These are phyloP conservation scores for Noctuana brunneofusca DNA, from an alignment of 2,888 invertebrate genomes.

Conservation along the genomic window DNA sequence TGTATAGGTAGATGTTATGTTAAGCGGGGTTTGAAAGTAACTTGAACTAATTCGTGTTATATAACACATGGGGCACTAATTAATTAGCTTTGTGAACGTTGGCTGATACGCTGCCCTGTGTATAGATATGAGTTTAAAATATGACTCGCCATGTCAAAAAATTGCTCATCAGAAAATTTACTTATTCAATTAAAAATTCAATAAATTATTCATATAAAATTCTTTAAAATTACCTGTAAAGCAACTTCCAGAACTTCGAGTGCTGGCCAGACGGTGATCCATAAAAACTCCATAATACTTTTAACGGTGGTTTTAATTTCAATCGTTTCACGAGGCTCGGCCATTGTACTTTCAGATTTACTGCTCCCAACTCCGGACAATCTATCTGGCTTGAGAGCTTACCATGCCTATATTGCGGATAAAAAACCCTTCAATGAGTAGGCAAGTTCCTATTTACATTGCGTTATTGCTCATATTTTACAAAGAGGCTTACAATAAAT, in stretches of 20 bases:
- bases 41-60: too few relatives aligned
- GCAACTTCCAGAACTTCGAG: conserved; percentile 4
- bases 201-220: neutral
- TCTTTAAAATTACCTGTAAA: conserved; percentile 1
- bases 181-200: neutral
- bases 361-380: conserved; percentile 6
- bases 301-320: conserved; percentile 9
- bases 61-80: too few relatives aligned
- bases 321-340: neutral
- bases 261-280: neutral
- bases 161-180: neutral
- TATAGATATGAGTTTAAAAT: too few relatives aligned
- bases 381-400: conserved; percentile 9
- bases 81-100: too few relatives aligned
- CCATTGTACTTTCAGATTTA: conserved; percentile 11
- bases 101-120: too few relatives aligned
- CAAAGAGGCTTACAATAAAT: neutral
- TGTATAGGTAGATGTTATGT: too few relatives aligned
- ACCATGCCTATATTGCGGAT: conserved; percentile 16
- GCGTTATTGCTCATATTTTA: neutral
- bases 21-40: too few relatives aligned
- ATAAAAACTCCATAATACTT: conserved; percentile 14
- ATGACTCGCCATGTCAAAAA: too few relatives aligned
- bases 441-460: neutral
- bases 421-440: neutral